Conservation (phyloP, 2,113 vertebrate species). For the Orcinus orca region DNA sequence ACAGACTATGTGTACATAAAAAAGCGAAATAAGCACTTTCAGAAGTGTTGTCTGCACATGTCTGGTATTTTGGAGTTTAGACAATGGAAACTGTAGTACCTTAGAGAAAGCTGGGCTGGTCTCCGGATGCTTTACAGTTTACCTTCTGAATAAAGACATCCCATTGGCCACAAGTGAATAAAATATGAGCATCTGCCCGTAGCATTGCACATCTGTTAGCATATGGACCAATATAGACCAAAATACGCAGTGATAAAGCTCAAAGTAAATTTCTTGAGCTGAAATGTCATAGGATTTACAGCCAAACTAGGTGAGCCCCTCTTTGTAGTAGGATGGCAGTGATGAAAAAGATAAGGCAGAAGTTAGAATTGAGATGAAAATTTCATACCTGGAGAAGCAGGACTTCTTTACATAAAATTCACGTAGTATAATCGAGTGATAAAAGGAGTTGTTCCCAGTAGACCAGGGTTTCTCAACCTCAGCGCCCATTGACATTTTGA, state of each 20-base stretch:
- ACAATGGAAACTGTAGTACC: not conserved
- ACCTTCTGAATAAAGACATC: slow-evolving; percentile 2
- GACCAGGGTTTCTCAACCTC: not conserved
- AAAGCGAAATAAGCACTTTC: slow-evolving; percentile 58
- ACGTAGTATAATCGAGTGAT: not conserved
- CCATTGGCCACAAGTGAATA: not conserved
- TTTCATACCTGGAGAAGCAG: not conserved
- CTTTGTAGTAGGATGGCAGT: not conserved
- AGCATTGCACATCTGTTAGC: not conserved
- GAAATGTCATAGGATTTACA: not conserved
- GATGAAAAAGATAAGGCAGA: not conserved
- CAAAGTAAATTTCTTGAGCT: not conserved
- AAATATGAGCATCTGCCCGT: not conserved
- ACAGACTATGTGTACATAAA: slow-evolving; percentile 31
- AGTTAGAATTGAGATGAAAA: not conserved
- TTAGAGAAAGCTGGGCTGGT: not conserved
- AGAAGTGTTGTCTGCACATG: not conserved
- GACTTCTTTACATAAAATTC: not conserved
- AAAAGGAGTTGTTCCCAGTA: not conserved
- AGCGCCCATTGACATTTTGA: not conserved
- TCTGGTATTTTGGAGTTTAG: slow-evolving; percentile 28
- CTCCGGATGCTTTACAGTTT: slow-evolving; percentile 10
- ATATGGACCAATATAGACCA: not conserved
- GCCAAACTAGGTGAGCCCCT: not conserved
- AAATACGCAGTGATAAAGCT: not conserved